These are phyloP conservation scores for Drosophila repletoides DNA, from an alignment of 1,140 invertebrate genomes.

Conservation along the genomic window DNA sequence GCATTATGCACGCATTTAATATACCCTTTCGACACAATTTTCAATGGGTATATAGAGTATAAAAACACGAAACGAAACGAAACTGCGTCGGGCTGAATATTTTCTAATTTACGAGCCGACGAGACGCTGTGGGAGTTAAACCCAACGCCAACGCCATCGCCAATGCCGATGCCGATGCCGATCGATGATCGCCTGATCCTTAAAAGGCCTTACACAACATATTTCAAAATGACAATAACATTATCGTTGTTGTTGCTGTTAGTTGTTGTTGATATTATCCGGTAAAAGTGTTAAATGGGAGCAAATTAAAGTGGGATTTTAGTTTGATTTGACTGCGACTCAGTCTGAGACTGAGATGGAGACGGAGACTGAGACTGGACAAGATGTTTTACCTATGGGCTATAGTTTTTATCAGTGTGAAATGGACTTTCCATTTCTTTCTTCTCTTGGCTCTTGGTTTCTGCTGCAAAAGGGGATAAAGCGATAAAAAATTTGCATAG, in stretches of 20 bases:
- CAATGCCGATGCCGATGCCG: background rate
- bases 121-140: slow-evolving; percentile 50
- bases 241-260: slow-evolving; percentile 15
- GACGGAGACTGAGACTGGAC: too few relatives aligned
- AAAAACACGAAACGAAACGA: background rate
- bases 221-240: slow-evolving; percentile 45
- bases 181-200: slow-evolving; percentile 33
- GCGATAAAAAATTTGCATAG: too few relatives aligned
- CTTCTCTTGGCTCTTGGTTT: too few relatives aligned
- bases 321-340: slow-evolving; percentile 63
- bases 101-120: slow-evolving; percentile 51
- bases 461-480: too few relatives aligned
- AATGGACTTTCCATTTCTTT: too few relatives aligned
- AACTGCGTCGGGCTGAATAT: slow-evolving; percentile 26
- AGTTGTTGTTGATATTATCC: slow-evolving; percentile 16
- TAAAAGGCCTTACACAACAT: slow-evolving; percentile 63
- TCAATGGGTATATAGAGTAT: too few relatives aligned
- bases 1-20: too few relatives aligned
- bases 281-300: slow-evolving; percentile 71
- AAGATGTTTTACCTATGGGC: slow-evolving; percentile 15
- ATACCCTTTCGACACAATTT: too few relatives aligned
- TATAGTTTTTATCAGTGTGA: too few relatives aligned
- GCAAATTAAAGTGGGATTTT: slow-evolving; percentile 47
- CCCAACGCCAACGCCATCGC: slow-evolving; percentile 9
- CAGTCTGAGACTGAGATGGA: too few relatives aligned